A percentile compares a stretch with the other conserved stretches of the same genome.
Evolutionary conservation across 1,140 invertebrate species (phyloP).

Genomic region (Oreohelix idahoensis): DNA sequence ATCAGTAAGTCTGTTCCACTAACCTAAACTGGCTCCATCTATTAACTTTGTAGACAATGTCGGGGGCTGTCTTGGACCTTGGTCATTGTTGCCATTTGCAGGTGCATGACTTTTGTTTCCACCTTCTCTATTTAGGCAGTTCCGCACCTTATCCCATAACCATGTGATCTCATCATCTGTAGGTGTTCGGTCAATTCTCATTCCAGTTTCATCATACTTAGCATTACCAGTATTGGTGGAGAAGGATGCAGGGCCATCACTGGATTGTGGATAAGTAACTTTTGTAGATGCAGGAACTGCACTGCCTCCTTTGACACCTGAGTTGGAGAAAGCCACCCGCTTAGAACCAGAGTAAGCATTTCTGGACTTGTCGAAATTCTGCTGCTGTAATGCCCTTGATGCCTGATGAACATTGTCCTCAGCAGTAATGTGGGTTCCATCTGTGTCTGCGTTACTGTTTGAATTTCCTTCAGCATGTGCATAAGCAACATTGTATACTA

Average conservation of each 20-base stretch:
- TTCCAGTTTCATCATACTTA: constrained; percentile 61
- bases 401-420: neutral
- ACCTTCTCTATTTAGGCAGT: constrained; percentile 57
- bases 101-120: constrained; percentile 26
- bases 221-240: constrained; percentile 37
- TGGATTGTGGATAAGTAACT: constrained; percentile 41
- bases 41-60: constrained; percentile 60
- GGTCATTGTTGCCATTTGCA: constrained; percentile 23
- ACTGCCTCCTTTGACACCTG: constrained; percentile 34
- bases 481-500: constrained; percentile 45
- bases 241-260: constrained; percentile 29
- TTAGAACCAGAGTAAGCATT: neutral
- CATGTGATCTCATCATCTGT: constrained; percentile 72
- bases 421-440: neutral
- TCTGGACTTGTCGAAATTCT: neutral
- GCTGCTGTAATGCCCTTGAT: neutral
- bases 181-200: constrained; percentile 68
- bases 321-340: constrained; percentile 4
- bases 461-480: neutral
- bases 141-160: constrained; percentile 70
- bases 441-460: neutral
- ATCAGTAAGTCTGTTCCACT: neutral
- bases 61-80: constrained; percentile 49
- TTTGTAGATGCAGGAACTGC: constrained; percentile 46
- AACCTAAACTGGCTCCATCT: constrained; percentile 60